Conservation (phyloP, 2,888 invertebrate genomes). For the Epinotia ramella region DNA sequence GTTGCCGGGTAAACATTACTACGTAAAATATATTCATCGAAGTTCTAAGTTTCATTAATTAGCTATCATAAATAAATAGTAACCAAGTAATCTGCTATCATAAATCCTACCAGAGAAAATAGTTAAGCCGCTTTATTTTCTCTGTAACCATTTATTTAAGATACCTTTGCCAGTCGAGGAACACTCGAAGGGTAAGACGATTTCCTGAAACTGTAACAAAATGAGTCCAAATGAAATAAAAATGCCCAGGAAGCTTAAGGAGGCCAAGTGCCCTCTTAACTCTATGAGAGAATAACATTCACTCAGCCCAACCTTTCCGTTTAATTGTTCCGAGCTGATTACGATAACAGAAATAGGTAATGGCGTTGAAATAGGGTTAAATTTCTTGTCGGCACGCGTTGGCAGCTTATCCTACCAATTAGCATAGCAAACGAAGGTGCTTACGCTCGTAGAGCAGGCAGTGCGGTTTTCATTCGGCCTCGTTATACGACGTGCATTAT, state of each 20-base stretch:
- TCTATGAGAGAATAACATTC: constrained; percentile 27
- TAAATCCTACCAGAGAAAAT: not conserved
- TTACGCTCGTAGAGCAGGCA: constrained; percentile 57
- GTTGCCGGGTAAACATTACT: not conserved
- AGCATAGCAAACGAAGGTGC: constrained; percentile 72
- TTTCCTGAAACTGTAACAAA: constrained; percentile 16
- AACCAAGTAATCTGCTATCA: not conserved
- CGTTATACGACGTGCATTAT: constrained; percentile 65
- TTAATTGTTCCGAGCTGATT: constrained; percentile 32
- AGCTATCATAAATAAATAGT: not conserved
- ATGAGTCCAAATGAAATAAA: constrained; percentile 31
- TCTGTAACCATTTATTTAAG: not conserved
- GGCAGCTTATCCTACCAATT: constrained; percentile 70
- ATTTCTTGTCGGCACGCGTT: constrained; percentile 52
- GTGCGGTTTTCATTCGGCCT: constrained; percentile 63
- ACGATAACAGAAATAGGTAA: constrained; percentile 30
- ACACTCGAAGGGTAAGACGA: constrained; percentile 14
- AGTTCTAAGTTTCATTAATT: not conserved
- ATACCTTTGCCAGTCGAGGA: not conserved
- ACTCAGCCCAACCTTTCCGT: constrained; percentile 2
- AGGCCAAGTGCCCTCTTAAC: constrained; percentile 28
- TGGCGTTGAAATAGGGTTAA: constrained; percentile 19
- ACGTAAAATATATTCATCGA: not conserved
- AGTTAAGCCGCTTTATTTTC: not conserved
- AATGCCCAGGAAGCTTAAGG: constrained; percentile 9